Conservation (phyloP, 2,888 invertebrate species). For the Dasysyrphus albostriatus region DNA sequence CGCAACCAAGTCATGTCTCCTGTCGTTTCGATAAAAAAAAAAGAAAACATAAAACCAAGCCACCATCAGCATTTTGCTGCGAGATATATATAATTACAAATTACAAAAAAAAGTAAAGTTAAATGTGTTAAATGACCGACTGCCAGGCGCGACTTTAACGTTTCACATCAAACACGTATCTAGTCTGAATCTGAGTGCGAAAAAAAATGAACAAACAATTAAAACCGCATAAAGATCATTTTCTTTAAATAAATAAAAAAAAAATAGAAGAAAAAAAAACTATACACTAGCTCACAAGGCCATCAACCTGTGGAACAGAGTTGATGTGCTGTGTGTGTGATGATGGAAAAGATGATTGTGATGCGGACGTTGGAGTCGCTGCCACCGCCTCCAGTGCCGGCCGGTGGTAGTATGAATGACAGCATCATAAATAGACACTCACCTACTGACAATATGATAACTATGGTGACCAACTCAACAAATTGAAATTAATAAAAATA, state of each 20-base stretch:
- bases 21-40: neutral
- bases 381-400: neutral
- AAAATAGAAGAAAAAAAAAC: neutral
- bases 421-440: conserved; percentile 25
- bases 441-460: neutral
- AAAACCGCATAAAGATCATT: conserved; percentile 59
- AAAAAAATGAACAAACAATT: conserved; percentile 39
- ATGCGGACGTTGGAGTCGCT: conserved; percentile 4
- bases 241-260: conserved; percentile 30
- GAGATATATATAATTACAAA: conserved; percentile 57
- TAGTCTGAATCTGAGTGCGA: conserved; percentile 25
- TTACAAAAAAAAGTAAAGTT: conserved; percentile 28
- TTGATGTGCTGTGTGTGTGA: conserved; percentile 11
- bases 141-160: conserved; percentile 60
- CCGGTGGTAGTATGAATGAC: conserved; percentile 50
- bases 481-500: neutral
- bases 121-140: conserved; percentile 69
- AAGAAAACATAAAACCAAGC: conserved; percentile 8
- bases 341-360: conserved; percentile 11
- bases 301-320: conserved; percentile 58
- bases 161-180: conserved; percentile 52
- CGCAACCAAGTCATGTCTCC: conserved; percentile 42
- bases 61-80: conserved; percentile 5
- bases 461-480: conserved; percentile 10
- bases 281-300: conserved; percentile 45